Evolutionary conservation across 2,888 invertebrate genomes (phyloP).

Genomic region (Caenorhabditis imperialis): DNA sequence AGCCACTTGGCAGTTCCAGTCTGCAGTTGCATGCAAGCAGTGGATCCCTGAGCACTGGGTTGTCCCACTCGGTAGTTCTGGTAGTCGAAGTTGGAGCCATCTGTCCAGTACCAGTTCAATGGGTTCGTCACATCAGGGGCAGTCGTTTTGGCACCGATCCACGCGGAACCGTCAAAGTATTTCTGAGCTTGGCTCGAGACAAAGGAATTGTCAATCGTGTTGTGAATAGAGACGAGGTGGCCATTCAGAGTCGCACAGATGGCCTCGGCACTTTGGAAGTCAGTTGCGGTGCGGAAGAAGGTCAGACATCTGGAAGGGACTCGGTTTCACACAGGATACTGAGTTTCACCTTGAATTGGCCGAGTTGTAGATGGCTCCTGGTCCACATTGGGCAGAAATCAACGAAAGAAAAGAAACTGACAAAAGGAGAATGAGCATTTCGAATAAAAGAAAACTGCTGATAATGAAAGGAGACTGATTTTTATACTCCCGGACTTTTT

Average conservation of each 20-base stretch:
- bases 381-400: conserved; percentile 46
- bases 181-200: conserved; percentile 37
- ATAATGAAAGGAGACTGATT: conserved; percentile 26
- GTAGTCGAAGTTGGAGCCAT: conserved; percentile 41
- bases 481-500: conserved; percentile 13
- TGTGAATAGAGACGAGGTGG: conserved; percentile 41
- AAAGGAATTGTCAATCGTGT: conserved; percentile 39
- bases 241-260: conserved; percentile 42
- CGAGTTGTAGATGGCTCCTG: conserved; percentile 29
- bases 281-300: conserved; percentile 25
- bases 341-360: conserved; percentile 10
- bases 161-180: conserved; percentile 33
- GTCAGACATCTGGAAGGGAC: conserved; percentile 24
- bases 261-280: conserved; percentile 41
- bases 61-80: conserved; percentile 47
- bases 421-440: conserved; percentile 29
- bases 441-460: conserved; percentile 26
- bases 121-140: conserved; percentile 50
- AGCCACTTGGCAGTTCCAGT: conserved; percentile 44
- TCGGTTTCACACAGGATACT: not conserved
- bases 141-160: conserved; percentile 48
- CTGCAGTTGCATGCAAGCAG: conserved; percentile 43
- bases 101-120: conserved; percentile 52
- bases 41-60: conserved; percentile 35
- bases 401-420: conserved; percentile 20